Conservation (phyloP, 2,113 vertebrate species). For the Caretta caretta region DNA sequence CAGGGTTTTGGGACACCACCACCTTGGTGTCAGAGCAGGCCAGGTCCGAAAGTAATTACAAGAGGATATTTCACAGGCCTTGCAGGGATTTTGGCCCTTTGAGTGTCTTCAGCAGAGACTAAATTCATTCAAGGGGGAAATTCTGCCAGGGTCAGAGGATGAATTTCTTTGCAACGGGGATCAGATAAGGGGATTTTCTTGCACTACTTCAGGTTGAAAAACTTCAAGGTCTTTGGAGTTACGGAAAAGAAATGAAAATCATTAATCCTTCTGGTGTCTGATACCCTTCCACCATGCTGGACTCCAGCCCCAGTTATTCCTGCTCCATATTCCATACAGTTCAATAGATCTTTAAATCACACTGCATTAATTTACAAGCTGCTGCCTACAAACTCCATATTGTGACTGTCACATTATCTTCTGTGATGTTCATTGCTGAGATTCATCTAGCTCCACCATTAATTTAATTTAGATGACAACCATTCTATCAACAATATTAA, state of each 20-base stretch:
- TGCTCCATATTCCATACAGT: neutral
- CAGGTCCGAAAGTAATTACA: neutral
- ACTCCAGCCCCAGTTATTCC: neutral
- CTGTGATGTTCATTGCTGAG: neutral
- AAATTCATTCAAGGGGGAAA: neutral
- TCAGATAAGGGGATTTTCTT: neutral
- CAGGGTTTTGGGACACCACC: too few species aligned
- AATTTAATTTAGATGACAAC: neutral
- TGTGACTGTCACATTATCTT: neutral
- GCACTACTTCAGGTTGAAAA: neutral
- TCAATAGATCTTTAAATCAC: neutral
- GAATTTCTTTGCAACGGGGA: neutral
- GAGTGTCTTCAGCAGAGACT: neutral
- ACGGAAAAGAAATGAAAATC: neutral
- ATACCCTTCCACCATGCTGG: neutral
- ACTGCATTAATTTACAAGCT: neutral
- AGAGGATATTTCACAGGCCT: neutral
- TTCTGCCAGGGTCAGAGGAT: neutral
- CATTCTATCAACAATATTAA: neutral
- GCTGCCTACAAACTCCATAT: neutral
- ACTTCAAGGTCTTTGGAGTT: neutral
- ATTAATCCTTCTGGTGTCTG: neutral
- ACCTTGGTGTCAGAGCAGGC: neutral
- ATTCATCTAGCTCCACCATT: neutral
- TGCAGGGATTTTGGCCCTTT: too few species aligned